These are phyloP conservation scores for Meganola albula DNA, from an alignment of 2,888 invertebrate genomes.

Conservation along the genomic window DNA sequence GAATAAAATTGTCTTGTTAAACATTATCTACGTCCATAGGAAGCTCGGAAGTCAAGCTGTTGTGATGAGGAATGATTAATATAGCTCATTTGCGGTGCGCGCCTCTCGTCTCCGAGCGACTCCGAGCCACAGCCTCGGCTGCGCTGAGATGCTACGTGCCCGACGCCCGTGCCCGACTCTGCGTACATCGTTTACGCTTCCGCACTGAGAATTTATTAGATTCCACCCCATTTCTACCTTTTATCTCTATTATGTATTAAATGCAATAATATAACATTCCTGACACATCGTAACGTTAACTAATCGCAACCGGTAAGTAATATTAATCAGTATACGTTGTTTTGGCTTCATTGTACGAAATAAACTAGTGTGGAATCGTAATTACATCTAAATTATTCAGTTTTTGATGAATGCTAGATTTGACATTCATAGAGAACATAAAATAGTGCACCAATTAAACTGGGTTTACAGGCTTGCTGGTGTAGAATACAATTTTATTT, in stretches of 20 bases:
- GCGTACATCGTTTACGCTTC: constrained; percentile 73
- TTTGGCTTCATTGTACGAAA: constrained; percentile 11
- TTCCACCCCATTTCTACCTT: constrained; percentile 70
- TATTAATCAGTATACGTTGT: constrained; percentile 34
- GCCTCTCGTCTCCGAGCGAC: constrained; percentile 32
- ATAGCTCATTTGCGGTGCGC: constrained; percentile 72
- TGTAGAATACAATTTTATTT: too few relatives aligned
- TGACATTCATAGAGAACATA: too few relatives aligned
- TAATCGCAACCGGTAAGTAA: constrained; percentile 36
- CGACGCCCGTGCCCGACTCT: constrained; percentile 55
- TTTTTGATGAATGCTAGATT: too few relatives aligned
- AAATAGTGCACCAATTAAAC: too few relatives aligned
- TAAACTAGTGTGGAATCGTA: constrained; percentile 9
- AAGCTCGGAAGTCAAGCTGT: constrained; percentile 68
- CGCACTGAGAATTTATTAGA: constrained; percentile 70
- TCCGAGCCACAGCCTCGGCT: constrained; percentile 30
- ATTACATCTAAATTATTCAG: too few relatives aligned
- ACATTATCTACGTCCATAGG: constrained; percentile 63
- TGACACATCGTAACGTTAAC: constrained; percentile 40
- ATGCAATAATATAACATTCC: constrained; percentile 48
- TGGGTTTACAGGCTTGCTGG: too few relatives aligned
- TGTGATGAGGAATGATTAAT: constrained; percentile 73
- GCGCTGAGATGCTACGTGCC: constrained; percentile 33
- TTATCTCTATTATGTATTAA: constrained; percentile 68
- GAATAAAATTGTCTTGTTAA: constrained; percentile 49